These are phyloP conservation scores for Terrapene triunguis DNA, from an alignment of 2,113 vertebrate genomes.

Conservation along the genomic window DNA sequence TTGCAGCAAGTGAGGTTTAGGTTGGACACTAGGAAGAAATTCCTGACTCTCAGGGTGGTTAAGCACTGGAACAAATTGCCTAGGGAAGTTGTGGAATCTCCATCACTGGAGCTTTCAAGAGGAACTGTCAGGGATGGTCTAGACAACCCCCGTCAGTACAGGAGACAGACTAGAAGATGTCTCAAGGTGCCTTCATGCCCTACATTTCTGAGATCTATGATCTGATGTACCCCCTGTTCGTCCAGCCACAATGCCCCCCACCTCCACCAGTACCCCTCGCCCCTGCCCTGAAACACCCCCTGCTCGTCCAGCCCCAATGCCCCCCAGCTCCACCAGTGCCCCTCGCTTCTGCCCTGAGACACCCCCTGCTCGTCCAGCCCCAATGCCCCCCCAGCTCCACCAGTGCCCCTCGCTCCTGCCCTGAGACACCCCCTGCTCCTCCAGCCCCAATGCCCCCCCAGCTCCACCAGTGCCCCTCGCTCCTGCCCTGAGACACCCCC, in stretches of 20 bases:
- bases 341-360: background rate
- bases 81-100: too few species aligned
- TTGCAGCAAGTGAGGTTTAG: too few species aligned
- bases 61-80: too few species aligned
- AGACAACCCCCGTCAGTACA: too few species aligned
- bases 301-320: background rate
- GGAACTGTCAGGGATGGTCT: too few species aligned
- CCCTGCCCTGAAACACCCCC: background rate
- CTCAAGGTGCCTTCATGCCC: too few species aligned
- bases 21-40: too few species aligned
- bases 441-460: background rate
- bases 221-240: background rate
- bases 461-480: too few species aligned
- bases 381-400: too few species aligned
- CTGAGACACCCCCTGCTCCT: background rate
- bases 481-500: background rate
- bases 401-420: background rate
- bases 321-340: background rate
- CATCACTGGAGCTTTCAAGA: too few species aligned
- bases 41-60: too few species aligned
- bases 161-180: too few species aligned
- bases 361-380: background rate
- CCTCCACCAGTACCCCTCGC: accelerated
- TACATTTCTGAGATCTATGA: background rate
- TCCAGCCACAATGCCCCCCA: background rate